Evolutionary conservation across 92 coral and sea anemone species (phyloP), one percentile per base, ranked within the genome.

Genomic region (Blastomussa wellsi): DNA sequence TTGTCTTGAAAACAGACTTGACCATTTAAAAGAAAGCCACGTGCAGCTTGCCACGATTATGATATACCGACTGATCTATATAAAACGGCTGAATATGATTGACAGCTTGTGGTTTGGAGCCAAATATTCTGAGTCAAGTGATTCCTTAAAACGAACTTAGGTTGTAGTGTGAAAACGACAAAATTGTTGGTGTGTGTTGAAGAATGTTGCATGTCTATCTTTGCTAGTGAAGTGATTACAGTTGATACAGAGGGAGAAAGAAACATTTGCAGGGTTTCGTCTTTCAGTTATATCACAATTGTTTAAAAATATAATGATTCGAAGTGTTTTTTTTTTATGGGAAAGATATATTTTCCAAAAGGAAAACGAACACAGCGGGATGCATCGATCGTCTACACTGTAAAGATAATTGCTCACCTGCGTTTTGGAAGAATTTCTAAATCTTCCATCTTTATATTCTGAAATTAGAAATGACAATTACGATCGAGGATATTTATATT

Each of bases 371-470:
- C 26, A 0, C 62, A 55, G 24, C 20, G 62, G 1, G 2, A 57
- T 14, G 31, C 22, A 12, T 57, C 7, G 9, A 57, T 2, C 0
- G 7, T 57, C 22, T 5, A 1, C 0, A 8, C 26, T 57, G n/a
- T 5, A 48, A 0, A 0, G 5, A 16, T 14, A 1, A 31, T 31
- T 7, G 29, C 68, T 55, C 39, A 79, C 83, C 83, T 79, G n/a
- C 83, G 83, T 3, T 79, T 79, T 26, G 83, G 74, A 38, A 20
- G 49, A n/a, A 44, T 65, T 79, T 60, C 72, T 26, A 24, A 79
- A 79, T 79, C 73, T 2, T 65, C 83, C 83, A 79, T 79, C 60
- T 33, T 77, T 37, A 16, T 39, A 19, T 60, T 64, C 83, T 79
- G 73, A 38, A 41, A 49, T 24, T 15, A 79, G 39, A 38, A 11